phyloP scores from a whole-genome alignment of 2,888 invertebrate species.

The Heteromyza rotundicornis region DNA sequence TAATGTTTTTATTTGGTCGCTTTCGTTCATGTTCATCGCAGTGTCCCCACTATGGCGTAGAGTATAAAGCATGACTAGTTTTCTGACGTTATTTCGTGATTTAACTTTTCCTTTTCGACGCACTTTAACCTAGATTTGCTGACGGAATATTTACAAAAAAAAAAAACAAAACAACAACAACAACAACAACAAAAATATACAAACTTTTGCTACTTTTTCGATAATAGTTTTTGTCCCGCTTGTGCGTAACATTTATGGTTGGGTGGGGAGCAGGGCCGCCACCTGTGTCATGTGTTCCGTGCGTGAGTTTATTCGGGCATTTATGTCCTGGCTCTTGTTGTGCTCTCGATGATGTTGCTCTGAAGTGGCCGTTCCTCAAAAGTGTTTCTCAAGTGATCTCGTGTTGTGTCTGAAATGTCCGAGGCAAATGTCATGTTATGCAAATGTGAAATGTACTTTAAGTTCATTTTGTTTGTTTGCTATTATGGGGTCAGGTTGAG shows the following conservation, averaged over 20 bases:
- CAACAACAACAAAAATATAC: too few relatives aligned
- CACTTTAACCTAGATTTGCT: background rate
- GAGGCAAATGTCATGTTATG: background rate
- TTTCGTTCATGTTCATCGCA: background rate
- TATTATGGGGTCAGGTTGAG: too few relatives aligned
- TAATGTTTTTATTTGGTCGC: background rate
- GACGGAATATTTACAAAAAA: too few relatives aligned
- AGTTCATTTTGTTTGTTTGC: too few relatives aligned
- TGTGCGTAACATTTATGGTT: background rate
- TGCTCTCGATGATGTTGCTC: too few relatives aligned
- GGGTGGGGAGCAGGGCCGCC: background rate
- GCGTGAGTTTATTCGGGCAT: background rate
- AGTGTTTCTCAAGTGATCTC: background rate
- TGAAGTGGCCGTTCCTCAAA: background rate
- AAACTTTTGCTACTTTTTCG: background rate
- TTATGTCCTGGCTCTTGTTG: background rate
- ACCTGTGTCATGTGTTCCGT: background rate
- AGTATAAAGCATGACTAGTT: background rate
- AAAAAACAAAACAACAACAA: too few relatives aligned
- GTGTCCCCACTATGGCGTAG: background rate
- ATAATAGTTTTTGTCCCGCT: background rate
- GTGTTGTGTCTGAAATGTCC: background rate
- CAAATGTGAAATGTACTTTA: too few relatives aligned
- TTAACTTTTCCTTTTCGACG: background rate
- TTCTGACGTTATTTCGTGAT: background rate